Conservation (phyloP, 1,140 invertebrate genomes). For the Hycleus phaleratus region DNA sequence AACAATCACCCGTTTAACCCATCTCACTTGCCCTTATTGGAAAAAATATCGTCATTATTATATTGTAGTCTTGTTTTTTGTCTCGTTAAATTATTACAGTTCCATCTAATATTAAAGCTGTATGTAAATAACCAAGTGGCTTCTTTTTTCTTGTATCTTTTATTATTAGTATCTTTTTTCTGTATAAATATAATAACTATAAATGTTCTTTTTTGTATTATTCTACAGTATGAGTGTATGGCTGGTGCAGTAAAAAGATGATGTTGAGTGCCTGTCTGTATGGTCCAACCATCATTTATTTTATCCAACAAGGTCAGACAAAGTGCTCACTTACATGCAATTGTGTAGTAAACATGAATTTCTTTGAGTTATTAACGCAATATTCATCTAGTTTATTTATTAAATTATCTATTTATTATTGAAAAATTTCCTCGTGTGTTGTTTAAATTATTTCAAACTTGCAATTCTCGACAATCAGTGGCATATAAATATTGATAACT, state of each 20-base stretch:
- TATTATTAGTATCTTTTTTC: background rate
- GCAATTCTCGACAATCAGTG: too few species aligned
- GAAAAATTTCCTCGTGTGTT: too few species aligned
- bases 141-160: too few species aligned
- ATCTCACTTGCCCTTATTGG: background rate
- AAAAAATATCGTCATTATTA: background rate
- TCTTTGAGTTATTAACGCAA: conserved; percentile 20
- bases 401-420: too few species aligned
- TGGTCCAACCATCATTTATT: conserved; percentile 20
- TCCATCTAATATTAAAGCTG: conserved; percentile 10
- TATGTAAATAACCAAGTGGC: conserved; percentile 5
- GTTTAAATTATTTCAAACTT: too few species aligned
- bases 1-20: background rate
- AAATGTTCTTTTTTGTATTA: background rate
- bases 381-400: too few species aligned
- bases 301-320: background rate
- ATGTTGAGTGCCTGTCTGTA: conserved; percentile 1
- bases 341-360: conserved; percentile 28
- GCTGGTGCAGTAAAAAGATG: conserved; percentile 1
- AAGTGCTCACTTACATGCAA: conserved; percentile 27
- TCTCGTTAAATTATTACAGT: background rate
- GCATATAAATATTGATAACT: too few species aligned
- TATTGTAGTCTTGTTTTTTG: background rate
- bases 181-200: background rate
- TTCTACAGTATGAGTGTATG: conserved; percentile 1